Evolutionary conservation across 2,113 vertebrate species (phyloP), one percentile per base, ranked within the genome.

Genomic region (Spilogale gracilis): DNA sequence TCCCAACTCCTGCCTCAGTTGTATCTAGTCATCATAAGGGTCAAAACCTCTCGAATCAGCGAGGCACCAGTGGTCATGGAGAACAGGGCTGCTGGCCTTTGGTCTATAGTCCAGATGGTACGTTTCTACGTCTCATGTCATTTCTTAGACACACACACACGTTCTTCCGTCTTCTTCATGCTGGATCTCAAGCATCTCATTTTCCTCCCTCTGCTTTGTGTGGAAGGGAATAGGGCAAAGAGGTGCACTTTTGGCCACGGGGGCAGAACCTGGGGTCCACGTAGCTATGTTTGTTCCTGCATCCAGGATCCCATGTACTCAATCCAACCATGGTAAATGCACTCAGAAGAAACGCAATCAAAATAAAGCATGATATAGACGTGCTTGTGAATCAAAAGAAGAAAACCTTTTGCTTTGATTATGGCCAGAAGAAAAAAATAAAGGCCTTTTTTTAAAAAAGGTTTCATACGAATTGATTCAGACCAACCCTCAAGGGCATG

Each of bases 181-280:
- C 9, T 95, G 92, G n/a, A 93, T 92, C 87, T 96, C 74, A 79
- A 83, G 45, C 32, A 88, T 97, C 91, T 97, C 50, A 52, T 96
- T 93, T 91, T 89, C 95, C 73, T 94, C 82, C 73, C 6, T 87
- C 0, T 25, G 65, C 20, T 96, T 91, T 73, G 6, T 94, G 18
- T 92, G 73, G 81, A 85, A 67, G 85, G 84, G 89, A 90, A 87
- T 54, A 54, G 56, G 13, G 48, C 61, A 86, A 65, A 50, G 11
- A 61, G 52, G n/a, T 67, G 45, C 38, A 85, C 4, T 67, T 92
- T 95, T 89, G 94, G 50, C 27, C 25, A 6, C 38, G 17, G 7
- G 21, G 67, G 52, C 21, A 60, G 45, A 93, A 43, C n/a, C 25
- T 76, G 56, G 76, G 71, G 45, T 82, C 89, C 9, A 1, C 54